phyloP scores from a whole-genome alignment of 2,888 invertebrate species.

The Cantharis lateralis region DNA sequence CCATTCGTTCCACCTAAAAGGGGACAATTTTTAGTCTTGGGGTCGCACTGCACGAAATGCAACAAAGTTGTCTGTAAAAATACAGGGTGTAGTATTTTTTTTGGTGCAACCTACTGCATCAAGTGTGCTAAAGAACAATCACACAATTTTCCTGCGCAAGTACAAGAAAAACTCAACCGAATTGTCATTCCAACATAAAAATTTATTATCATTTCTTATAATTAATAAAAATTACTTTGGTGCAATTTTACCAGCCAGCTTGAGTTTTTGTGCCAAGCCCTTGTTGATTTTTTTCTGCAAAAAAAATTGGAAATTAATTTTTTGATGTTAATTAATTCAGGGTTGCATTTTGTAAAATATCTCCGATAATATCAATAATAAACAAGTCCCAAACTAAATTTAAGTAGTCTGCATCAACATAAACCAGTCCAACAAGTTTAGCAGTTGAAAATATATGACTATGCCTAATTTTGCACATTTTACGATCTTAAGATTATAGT shows the following conservation, averaged over 20 bases:
- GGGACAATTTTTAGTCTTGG: conserved; percentile 78
- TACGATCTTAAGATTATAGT: too few relatives aligned
- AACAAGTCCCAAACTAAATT: too few relatives aligned
- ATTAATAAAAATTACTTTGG: neutral
- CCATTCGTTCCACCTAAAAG: conserved; percentile 78
- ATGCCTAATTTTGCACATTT: too few relatives aligned
- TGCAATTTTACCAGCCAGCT: conserved; percentile 18
- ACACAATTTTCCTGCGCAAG: conserved; percentile 69
- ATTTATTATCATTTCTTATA: neutral
- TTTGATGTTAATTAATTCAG: too few relatives aligned
- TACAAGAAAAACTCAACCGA: conserved; percentile 65
- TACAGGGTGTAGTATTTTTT: conserved; percentile 79
- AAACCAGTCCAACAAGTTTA: too few relatives aligned
- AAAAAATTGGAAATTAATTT: neutral
- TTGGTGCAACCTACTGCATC: conserved; percentile 73
- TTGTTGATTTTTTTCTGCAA: conserved; percentile 47
- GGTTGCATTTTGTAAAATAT: too few relatives aligned
- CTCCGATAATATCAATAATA: too few relatives aligned
- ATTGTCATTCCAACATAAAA: conserved; percentile 4
- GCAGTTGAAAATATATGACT: too few relatives aligned
- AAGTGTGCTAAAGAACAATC: conserved; percentile 66
- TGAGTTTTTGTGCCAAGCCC: conserved; percentile 41
- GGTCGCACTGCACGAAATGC: conserved; percentile 76
- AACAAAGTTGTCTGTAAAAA: conserved; percentile 71
- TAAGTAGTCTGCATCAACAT: too few relatives aligned